phyloP scores from a whole-genome alignment of 2,113 vertebrate genomes.

The Atlantisia rogersi region DNA sequence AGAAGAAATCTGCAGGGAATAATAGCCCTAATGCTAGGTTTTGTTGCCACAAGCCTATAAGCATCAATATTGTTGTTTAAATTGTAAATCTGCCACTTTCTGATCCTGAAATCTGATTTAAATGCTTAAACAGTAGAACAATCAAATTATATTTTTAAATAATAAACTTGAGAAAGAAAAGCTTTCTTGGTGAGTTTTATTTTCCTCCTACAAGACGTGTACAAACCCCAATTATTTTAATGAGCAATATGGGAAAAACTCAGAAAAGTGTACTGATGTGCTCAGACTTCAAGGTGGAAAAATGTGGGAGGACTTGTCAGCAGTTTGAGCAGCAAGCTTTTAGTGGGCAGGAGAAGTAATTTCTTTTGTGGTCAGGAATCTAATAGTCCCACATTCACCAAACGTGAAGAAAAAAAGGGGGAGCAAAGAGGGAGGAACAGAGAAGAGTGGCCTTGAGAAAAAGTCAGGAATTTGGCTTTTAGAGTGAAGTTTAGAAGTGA shows the following conservation, averaged over 20 bases:
- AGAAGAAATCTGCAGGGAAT: not conserved
- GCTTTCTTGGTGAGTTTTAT: not conserved
- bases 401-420: not conserved
- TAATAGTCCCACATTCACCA: conserved; percentile 19
- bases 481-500: conserved; percentile 32
- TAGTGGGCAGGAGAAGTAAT: conserved; percentile 22
- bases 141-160: not conserved
- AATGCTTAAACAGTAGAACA: not conserved
- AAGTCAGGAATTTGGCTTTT: conserved; percentile 41
- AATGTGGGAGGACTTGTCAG: conserved; percentile 43
- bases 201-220: not conserved
- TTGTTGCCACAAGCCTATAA: conserved; percentile 6
- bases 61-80: not conserved
- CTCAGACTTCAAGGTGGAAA: conserved; percentile 33
- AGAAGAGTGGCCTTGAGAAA: conserved; percentile 17
- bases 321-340: conserved; percentile 20
- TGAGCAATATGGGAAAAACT: conserved; percentile 40
- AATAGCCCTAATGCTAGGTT: not conserved
- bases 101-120: not conserved
- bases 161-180: conserved; percentile 15
- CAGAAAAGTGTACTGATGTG: not conserved
- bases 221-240: not conserved
- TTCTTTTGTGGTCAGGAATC: conserved; percentile 56
- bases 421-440: not conserved
- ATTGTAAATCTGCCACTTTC: conserved; percentile 5